Conservation (phyloP, 2,113 vertebrate species). For the Crotalus helleri region DNA sequence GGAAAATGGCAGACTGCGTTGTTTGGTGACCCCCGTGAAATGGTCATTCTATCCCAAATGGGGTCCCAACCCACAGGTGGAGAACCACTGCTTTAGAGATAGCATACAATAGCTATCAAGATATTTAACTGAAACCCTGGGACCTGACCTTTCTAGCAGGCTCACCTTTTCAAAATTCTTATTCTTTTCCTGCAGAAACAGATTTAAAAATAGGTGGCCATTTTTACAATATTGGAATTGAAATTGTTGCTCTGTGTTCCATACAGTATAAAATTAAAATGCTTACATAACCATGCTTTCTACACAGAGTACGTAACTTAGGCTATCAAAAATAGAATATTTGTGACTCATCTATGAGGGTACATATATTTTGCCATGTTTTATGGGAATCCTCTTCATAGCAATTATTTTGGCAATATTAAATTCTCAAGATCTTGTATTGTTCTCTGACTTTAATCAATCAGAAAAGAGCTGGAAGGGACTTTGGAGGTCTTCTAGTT, state of each 20-base stretch:
- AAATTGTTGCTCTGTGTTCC: constrained; percentile 50
- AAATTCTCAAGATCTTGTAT: constrained; percentile 1
- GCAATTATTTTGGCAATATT: not conserved
- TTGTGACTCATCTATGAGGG: not conserved
- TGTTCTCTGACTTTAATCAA: not conserved
- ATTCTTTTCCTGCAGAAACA: constrained; percentile 54
- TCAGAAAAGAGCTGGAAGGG: not conserved
- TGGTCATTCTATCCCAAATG: too few species aligned
- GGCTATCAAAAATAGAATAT: constrained; percentile 10
- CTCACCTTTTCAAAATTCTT: constrained; percentile 48
- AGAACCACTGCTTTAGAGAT: constrained; percentile 32
- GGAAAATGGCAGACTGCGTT: too few species aligned
- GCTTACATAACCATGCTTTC: not conserved
- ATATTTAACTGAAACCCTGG: constrained; percentile 64
- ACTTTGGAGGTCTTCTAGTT: not conserved
- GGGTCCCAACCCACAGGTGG: too few species aligned
- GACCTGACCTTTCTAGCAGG: constrained; percentile 45
- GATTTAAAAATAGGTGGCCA: constrained; percentile 50
- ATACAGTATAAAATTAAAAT: constrained; percentile 17
- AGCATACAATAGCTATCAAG: constrained; percentile 55
- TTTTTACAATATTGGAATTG: constrained; percentile 14
- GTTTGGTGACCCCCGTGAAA: too few species aligned
- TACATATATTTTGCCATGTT: not conserved
- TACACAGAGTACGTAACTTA: constrained; percentile 17
- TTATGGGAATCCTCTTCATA: not conserved